phyloP scores from a whole-genome alignment of 2,113 vertebrate species.

The Suricata suricatta region DNA sequence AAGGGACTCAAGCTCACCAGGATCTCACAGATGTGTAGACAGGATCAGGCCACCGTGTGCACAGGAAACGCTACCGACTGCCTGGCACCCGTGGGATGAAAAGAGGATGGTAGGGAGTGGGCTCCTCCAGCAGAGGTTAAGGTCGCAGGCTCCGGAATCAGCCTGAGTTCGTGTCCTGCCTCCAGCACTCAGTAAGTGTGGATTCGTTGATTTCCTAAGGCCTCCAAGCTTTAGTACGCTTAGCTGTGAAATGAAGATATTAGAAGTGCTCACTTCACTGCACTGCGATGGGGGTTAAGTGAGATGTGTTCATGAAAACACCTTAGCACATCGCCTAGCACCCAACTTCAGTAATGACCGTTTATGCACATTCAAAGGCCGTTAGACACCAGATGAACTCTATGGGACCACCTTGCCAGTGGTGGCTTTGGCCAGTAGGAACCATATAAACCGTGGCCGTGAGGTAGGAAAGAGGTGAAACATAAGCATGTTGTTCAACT shows the following conservation, averaged over 20 bases:
- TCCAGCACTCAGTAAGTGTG: neutral
- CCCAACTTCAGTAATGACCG: neutral
- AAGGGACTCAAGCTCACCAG: neutral
- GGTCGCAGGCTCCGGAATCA: neutral
- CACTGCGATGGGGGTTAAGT: no score
- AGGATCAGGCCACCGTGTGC: neutral
- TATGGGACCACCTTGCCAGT: neutral
- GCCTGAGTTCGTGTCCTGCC: neutral
- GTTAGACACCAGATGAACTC: neutral
- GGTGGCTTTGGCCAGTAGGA: neutral
- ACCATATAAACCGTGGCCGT: neutral
- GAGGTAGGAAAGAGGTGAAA: neutral
- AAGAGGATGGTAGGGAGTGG: neutral
- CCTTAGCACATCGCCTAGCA: neutral
- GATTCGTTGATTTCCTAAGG: neutral
- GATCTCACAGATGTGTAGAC: neutral
- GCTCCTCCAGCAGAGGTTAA: neutral
- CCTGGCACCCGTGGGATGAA: neutral
- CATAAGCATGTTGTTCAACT: neutral
- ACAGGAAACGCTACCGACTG: neutral
- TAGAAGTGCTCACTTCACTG: neutral
- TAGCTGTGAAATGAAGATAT: neutral
- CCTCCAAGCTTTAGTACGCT: neutral
- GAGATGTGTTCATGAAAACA: neutral
- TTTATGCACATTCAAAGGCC: neutral